Percentiles rank a stretch among this genome's conserved stretches.
Conservation (phyloP, 2,888 invertebrate genomes). For the Oeneis ivallda region DNA sequence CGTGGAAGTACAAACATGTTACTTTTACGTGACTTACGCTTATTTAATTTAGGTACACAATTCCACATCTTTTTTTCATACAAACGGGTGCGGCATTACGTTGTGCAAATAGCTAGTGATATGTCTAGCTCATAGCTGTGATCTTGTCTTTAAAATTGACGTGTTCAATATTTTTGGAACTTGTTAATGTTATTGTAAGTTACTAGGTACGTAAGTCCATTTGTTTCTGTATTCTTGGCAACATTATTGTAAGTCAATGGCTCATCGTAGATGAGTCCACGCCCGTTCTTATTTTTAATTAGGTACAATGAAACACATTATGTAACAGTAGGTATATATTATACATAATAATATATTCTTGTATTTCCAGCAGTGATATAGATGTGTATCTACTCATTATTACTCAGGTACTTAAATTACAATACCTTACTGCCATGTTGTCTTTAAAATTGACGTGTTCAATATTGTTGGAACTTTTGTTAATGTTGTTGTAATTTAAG, state of each 20-base stretch:
- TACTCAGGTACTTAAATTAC: background rate
- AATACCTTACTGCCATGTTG: background rate
- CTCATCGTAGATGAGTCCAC: background rate
- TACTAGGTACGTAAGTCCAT: background rate
- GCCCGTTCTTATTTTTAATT: too few relatives aligned
- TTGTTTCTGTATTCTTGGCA: background rate
- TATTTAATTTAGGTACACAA: too few relatives aligned
- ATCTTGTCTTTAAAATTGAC: background rate
- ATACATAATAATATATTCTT: too few relatives aligned
- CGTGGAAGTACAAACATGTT: too few relatives aligned
- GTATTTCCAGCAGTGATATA: too few relatives aligned
- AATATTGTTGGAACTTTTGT: background rate
- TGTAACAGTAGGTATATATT: too few relatives aligned
- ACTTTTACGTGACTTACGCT: too few relatives aligned
- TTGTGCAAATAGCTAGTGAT: too few relatives aligned
- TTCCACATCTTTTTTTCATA: too few relatives aligned
- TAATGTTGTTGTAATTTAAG: background rate
- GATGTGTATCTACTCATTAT: background rate
- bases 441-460: background rate
- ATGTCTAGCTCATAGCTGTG: too few relatives aligned
- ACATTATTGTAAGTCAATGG: constrained; percentile 7
- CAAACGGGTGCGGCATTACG: too few relatives aligned
- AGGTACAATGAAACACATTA: too few relatives aligned
- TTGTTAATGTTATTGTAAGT: background rate
- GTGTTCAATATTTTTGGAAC: background rate